phyloP scores from a whole-genome alignment of 1,140 invertebrate genomes.

The Diorhabda elongata region DNA sequence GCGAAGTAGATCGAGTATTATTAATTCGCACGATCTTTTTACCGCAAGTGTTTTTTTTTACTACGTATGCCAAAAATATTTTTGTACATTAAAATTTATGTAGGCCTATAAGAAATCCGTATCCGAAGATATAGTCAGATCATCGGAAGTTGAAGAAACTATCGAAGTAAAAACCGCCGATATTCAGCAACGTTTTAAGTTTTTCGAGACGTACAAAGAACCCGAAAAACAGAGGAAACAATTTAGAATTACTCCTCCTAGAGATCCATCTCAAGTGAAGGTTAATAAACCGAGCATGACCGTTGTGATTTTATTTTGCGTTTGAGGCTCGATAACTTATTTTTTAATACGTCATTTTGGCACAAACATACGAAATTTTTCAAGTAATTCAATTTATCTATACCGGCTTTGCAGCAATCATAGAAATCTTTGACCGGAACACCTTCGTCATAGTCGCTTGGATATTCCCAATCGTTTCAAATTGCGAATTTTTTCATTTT shows the following conservation, averaged over 20 bases:
- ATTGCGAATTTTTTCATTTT: too few species aligned
- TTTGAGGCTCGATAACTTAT: neutral
- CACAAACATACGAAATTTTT: too few species aligned
- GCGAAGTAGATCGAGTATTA: too few species aligned
- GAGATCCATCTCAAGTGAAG: constrained; percentile 55
- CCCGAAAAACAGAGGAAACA: constrained; percentile 65
- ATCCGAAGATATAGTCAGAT: constrained; percentile 68
- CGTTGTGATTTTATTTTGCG: neutral
- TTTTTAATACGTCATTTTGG: too few species aligned
- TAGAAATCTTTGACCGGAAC: too few species aligned
- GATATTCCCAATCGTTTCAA: too few species aligned
- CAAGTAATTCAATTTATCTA: too few species aligned
- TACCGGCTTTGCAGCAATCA: too few species aligned
- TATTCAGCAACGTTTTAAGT: constrained; percentile 80
- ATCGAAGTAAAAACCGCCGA: constrained; percentile 74
- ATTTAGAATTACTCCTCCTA: constrained; percentile 82
- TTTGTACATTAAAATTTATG: neutral
- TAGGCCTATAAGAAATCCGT: constrained; percentile 55
- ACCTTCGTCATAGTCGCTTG: too few species aligned
- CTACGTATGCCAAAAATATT: too few species aligned
- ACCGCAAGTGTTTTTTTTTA: too few species aligned
- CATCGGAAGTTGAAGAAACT: constrained; percentile 61
- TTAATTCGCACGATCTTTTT: too few species aligned
- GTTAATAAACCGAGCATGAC: constrained; percentile 28
- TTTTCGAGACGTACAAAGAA: constrained; percentile 83